Conservation (phyloP, 2,113 vertebrate species). For the Macheiramphus alcinus region DNA sequence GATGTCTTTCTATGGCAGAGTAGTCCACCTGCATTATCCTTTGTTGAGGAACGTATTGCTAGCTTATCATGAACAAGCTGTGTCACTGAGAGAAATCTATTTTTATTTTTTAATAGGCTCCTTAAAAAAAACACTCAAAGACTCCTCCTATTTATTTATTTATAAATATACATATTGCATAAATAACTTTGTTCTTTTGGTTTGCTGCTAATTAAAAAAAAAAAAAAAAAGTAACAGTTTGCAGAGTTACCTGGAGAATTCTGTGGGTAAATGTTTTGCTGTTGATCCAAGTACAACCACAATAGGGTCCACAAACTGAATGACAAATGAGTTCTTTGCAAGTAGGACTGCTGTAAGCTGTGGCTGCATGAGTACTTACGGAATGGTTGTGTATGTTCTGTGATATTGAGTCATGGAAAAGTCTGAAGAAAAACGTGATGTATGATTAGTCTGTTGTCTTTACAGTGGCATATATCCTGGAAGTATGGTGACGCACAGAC, state of each 20-base stretch:
- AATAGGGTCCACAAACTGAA: background rate
- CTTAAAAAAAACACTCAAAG: background rate
- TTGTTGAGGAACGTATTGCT: background rate
- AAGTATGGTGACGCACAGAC: background rate
- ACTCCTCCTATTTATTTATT: background rate
- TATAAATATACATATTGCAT: background rate
- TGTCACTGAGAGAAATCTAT: background rate
- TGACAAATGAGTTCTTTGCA: background rate
- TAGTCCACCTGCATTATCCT: background rate
- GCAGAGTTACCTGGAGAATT: background rate
- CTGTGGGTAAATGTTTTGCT: background rate
- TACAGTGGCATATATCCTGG: background rate
- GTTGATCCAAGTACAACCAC: background rate
- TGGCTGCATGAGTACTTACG: background rate
- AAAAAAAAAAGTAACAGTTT: background rate
- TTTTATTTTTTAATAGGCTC: background rate
- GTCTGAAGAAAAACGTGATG: background rate
- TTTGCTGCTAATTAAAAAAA: background rate
- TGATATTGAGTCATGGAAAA: background rate
- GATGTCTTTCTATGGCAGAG: background rate
- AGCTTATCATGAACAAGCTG: background rate
- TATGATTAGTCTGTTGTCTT: background rate
- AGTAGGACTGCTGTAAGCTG: background rate
- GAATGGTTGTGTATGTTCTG: background rate
- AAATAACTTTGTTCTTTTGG: background rate